A percentile compares a stretch with the other conserved stretches of the same genome.
These are phyloP conservation scores for Alsophila aescularia DNA, from an alignment of 2,888 invertebrate species.

Conservation along the genomic window DNA sequence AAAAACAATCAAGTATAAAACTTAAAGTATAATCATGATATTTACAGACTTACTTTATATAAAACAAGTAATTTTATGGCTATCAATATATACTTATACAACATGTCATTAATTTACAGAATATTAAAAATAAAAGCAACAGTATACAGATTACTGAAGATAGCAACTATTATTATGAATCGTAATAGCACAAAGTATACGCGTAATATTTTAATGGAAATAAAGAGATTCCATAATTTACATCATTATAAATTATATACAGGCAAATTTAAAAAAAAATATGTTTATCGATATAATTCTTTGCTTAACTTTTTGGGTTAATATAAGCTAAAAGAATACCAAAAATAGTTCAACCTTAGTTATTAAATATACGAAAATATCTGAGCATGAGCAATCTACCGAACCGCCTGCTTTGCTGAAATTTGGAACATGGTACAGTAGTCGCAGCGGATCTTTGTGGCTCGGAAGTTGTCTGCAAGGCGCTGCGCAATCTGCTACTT, in stretches of 20 bases:
- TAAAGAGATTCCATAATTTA: constrained; percentile 81
- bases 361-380: constrained; percentile 5
- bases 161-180: constrained; percentile 71
- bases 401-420: constrained; percentile 5
- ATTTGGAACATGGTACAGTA: neutral
- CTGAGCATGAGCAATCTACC: constrained; percentile 2
- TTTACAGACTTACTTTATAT: constrained; percentile 83
- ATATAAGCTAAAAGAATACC: neutral
- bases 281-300: constrained; percentile 71
- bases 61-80: constrained; percentile 84
- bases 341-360: constrained; percentile 5
- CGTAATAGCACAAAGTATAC: constrained; percentile 74
- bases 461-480: too few relatives aligned
- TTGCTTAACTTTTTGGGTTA: constrained; percentile 3
- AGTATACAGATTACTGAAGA: constrained; percentile 75
- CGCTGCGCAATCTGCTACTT: too few relatives aligned
- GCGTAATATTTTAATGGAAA: constrained; percentile 71
- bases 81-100: constrained; percentile 82
- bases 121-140: constrained; percentile 80
- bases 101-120: constrained; percentile 83
- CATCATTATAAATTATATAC: constrained; percentile 76
- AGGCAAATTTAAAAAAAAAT: constrained; percentile 63
- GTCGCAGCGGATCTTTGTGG: too few relatives aligned
- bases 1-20: constrained; percentile 82
- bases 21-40: constrained; percentile 84